These are phyloP conservation scores for Protobothrops mucrosquamatus DNA, from an alignment of 2,113 vertebrate species.

Conservation along the genomic window DNA sequence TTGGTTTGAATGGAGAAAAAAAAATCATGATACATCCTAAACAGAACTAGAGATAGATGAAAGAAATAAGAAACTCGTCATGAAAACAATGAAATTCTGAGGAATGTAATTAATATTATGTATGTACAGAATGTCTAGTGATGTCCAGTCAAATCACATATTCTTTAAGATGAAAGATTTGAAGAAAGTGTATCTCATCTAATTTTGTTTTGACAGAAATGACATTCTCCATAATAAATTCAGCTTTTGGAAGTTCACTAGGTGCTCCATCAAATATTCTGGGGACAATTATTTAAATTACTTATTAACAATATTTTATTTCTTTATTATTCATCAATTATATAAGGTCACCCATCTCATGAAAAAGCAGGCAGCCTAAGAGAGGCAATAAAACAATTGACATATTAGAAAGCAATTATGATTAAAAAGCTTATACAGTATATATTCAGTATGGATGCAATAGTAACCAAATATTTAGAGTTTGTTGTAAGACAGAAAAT, in stretches of 20 bases:
- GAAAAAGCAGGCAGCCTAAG: fast-evolving
- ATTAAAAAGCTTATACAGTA: neutral
- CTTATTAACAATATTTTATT: neutral
- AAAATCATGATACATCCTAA: neutral
- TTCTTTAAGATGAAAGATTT: neutral
- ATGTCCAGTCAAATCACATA: neutral
- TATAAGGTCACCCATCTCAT: neutral
- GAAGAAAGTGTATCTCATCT: neutral
- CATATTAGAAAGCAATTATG: neutral
- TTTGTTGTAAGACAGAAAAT: neutral
- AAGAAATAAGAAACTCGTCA: neutral
- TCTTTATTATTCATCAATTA: neutral
- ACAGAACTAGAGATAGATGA: neutral
- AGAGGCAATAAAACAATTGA: neutral
- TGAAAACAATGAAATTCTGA: neutral
- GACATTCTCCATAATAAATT: neutral
- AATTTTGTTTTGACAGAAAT: neutral
- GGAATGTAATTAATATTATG: neutral
- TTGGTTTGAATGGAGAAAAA: neutral
- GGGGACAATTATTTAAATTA: neutral
- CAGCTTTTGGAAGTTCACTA: neutral
- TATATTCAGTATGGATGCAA: neutral
- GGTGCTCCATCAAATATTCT: neutral
- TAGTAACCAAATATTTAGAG: neutral
- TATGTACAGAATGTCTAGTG: neutral